Evolutionary conservation across 2,113 vertebrate genomes (phyloP), one percentile per base, ranked within the genome.

Genomic region (Solenodon paradoxus): DNA sequence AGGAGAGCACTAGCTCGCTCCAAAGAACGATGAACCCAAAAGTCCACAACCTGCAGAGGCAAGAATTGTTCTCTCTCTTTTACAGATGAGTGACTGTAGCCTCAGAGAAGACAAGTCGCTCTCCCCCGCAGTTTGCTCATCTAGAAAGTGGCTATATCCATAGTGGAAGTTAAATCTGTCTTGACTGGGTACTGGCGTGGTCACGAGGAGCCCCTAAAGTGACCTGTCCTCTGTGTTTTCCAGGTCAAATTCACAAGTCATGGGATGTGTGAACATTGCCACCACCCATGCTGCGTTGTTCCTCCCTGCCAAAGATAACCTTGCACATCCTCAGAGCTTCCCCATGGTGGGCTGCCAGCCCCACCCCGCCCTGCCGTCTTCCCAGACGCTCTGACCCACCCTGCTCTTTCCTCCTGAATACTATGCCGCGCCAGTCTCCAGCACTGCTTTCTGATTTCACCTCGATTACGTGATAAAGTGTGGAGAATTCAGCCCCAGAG

Each of bases 261-360:
- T 2, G 30, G 35, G 71, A 24, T 0, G 32, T 4, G 15, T 57
- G 77, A 32, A 19, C 5, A 3, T 24, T 1, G 0, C n/a, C 55
- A 11, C 20, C 45, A 32, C 38, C 1, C 30, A 24, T 61, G 32
- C 20, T 0, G 0, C 9, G 19, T 1, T 47, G 30, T 1, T 38
- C 61, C 28, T 64, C 28, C 63, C 13, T 26, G 61, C 47, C 11
- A 59, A 68, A n/a, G 57, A 24, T 22, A 80, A 28, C 68, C 74
- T 51, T 55, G 74, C 15, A 1, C 6, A 16, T 53, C 19, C 35
- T 57, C 75, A 16, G 28, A 47, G 35, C 59, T 47, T n/a, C 45
- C 63, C 57, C 35, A 9, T 55, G 19, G 63, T 9, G 32, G 42
- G 30, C 15, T 16, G n/a, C 61, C 77, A 75, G 35, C 42, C 38